Base-by-base conservation (phyloP, 2,113 vertebrate species). In the Carassius carassius region DNA sequence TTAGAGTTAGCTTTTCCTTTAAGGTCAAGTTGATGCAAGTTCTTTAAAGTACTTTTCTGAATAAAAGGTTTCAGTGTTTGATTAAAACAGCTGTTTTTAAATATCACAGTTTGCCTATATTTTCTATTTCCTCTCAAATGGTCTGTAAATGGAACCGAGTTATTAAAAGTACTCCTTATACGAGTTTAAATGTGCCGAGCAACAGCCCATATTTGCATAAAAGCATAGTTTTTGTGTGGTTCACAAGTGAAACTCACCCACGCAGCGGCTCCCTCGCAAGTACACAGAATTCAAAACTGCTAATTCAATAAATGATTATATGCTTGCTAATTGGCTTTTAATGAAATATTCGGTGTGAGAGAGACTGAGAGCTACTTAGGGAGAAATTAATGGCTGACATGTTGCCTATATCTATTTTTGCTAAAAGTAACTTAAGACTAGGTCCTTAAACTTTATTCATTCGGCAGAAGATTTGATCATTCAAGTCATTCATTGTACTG, bases 151-250 rank as follows among this genome's bases (percentile, higher is more conserved):
- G 37, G 9, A 37, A 29, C 19, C 4, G 78, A 3, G 58, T 63
- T 63, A 37, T 84, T 87, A 72, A 69, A 60, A 62, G 23, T 80
- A 13, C 47, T 23, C 21, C 4, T 83, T 56, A 58, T 25, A 65
- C 12, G 12, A 21, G 62, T 62, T 49, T 63, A 23, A 63, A 69
- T 13, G 54, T 29, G 21, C 44, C 17, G 41, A 44, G 21, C 41
- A 16, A 74, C n/a, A 25, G 11, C 3, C 23, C 0, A 14, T 25
- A 87, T 87, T 87, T 87, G 74, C 86, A 88, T 85, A 85, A 88
- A 83, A 85, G 80, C 84, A 56, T 83, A 58, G 17, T 37, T 65
- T 83, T 72, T 44, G 62, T 58, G 29, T 76, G 14, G 72, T 62
- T 41, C 72, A 65, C 2, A 21, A 19, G 60, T 12, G n/a, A 69